These are phyloP conservation scores for Crepidodera aurea DNA, from an alignment of 2,888 invertebrate genomes.

Conservation along the genomic window DNA sequence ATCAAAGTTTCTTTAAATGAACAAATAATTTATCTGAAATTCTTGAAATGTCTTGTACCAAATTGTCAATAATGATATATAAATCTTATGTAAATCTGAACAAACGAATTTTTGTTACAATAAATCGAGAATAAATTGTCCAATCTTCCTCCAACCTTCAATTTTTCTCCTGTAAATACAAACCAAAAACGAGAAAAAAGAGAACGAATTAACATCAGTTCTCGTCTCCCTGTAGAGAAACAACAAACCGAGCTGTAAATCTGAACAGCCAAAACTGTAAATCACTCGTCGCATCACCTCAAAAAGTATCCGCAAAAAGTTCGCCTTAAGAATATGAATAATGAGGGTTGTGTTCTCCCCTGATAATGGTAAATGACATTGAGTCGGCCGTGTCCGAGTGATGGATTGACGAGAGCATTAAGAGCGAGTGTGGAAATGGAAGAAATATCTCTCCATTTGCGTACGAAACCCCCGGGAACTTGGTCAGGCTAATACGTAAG, in stretches of 20 bases:
- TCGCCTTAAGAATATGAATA: slow-evolving; percentile 43
- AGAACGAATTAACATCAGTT: slow-evolving; percentile 9
- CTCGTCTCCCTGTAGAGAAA: slow-evolving; percentile 4
- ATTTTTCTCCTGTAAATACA: slow-evolving; percentile 1
- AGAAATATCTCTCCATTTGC: slow-evolving; percentile 60
- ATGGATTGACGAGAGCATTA: slow-evolving; percentile 53
- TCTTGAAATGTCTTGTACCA: too few species aligned
- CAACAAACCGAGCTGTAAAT: slow-evolving; percentile 27
- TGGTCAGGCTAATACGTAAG: slow-evolving; percentile 56
- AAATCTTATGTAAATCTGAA: too few species aligned
- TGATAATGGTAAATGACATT: slow-evolving; percentile 51
- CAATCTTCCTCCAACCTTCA: neutral
- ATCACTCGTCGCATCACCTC: slow-evolving; percentile 21
- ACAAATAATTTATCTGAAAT: too few species aligned
- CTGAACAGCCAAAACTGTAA: slow-evolving; percentile 22
- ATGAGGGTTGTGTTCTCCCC: slow-evolving; percentile 44
- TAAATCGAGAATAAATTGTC: neutral
- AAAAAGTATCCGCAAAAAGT: slow-evolving; percentile 36
- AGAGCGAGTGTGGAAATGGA: slow-evolving; percentile 51
- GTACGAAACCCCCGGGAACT: slow-evolving; percentile 52
- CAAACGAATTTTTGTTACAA: too few species aligned
- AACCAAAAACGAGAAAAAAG: neutral
- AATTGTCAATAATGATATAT: too few species aligned
- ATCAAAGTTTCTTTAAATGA: too few species aligned
- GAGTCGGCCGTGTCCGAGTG: slow-evolving; percentile 52